Evolutionary conservation across 2,113 vertebrate species (phyloP).

Genomic region (Larimichthys crocea): DNA sequence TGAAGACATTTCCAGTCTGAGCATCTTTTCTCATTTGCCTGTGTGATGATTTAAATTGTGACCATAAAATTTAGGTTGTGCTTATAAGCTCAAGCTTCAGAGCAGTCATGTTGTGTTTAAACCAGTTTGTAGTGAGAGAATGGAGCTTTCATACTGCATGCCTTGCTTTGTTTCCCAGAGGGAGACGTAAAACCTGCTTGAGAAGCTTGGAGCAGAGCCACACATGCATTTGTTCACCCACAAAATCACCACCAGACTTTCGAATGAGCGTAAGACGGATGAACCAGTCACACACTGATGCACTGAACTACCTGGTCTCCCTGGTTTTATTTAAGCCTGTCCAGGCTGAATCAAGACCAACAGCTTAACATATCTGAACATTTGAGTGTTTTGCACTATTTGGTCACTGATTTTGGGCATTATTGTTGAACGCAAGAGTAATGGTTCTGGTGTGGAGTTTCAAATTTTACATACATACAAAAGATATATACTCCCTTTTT

Average conservation of each 20-base stretch:
- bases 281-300: constrained; percentile 56
- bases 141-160: constrained; percentile 18
- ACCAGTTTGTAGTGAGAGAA: constrained; percentile 38
- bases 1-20: background rate
- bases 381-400: constrained; percentile 24
- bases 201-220: constrained; percentile 54
- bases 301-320: constrained; percentile 53
- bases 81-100: constrained; percentile 3
- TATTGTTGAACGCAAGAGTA: constrained; percentile 22
- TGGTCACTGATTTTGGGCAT: constrained; percentile 5
- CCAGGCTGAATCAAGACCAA: constrained; percentile 48
- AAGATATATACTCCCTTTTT: constrained; percentile 3
- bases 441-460: constrained; percentile 14
- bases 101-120: constrained; percentile 22
- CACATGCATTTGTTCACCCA: constrained; percentile 11
- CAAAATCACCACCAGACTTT: constrained; percentile 50
- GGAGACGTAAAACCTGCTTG: constrained; percentile 56
- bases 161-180: constrained; percentile 38
- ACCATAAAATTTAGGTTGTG: background rate
- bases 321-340: constrained; percentile 42
- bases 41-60: background rate
- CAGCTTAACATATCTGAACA: constrained; percentile 26
- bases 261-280: constrained; percentile 62
- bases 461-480: constrained; percentile 20
- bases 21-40: background rate